These are phyloP conservation scores for Bombyx huttoni DNA, from an alignment of 2,888 invertebrate genomes.

Conservation along the genomic window DNA sequence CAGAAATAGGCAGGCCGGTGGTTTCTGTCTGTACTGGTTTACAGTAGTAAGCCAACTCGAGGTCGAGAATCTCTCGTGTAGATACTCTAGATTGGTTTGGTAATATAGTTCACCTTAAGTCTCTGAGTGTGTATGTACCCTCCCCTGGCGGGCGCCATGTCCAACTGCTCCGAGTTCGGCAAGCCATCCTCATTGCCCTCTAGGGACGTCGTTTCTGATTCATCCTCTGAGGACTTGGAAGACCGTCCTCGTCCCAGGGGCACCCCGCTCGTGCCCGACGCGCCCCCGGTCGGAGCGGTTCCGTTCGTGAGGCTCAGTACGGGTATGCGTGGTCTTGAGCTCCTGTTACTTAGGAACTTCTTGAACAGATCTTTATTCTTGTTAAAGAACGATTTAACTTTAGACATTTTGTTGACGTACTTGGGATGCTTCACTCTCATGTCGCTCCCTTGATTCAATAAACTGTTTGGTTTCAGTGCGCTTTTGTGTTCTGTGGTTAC, in stretches of 20 bases:
- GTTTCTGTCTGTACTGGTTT: no score
- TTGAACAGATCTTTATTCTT: conserved; percentile 16
- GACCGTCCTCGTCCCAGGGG: no score
- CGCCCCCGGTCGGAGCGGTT: not conserved
- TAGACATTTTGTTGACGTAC: conserved; percentile 8
- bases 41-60: no score
- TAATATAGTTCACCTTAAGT: conserved; percentile 16
- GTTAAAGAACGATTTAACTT: conserved; percentile 14
- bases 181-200: no score
- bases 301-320: not conserved
- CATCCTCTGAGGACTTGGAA: no score
- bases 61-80: no score
- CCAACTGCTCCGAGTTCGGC: conserved; percentile 16
- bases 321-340: not conserved
- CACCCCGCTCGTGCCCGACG: no score
- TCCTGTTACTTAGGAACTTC: conserved; percentile 8
- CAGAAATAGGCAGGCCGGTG: no score
- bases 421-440: not conserved
- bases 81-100: no score
- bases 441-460: not conserved
- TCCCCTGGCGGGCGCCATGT: conserved; percentile 42
- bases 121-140: conserved; percentile 20
- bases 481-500: not conserved
- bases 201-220: no score
- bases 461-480: not conserved